Percentiles rank a stretch among this genome's conserved stretches.
Conservation (phyloP, 2,888 invertebrate species). For the Serrognathus titanus region DNA sequence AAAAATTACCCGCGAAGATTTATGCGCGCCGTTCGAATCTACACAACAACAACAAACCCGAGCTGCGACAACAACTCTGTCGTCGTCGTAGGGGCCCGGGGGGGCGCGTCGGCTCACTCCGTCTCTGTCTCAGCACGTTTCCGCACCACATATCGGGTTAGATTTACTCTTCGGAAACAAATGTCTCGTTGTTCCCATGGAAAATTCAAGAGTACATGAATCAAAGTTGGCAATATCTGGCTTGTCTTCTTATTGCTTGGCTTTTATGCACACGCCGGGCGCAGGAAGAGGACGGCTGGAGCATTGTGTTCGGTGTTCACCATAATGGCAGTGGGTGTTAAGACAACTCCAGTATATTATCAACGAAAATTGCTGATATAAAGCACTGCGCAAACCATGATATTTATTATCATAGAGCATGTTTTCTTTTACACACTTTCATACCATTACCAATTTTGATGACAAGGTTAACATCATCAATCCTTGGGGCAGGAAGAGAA, state of each 20-base stretch:
- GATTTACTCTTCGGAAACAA: background rate
- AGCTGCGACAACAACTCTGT: too few species aligned
- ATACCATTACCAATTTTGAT: too few species aligned
- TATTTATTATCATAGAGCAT: background rate
- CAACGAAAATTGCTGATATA: conserved; percentile 1
- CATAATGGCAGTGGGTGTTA: background rate
- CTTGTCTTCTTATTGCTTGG: background rate
- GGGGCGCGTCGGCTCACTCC: too few species aligned
- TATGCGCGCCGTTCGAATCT: conserved; percentile 25
- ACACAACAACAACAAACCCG: conserved; percentile 8
- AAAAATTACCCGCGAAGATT: conserved; percentile 23
- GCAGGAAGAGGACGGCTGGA: background rate
- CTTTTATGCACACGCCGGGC: background rate
- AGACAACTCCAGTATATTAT: conserved; percentile 2
- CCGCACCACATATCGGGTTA: too few species aligned
- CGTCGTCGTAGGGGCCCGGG: too few species aligned
- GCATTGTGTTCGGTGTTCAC: background rate
- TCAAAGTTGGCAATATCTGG: conserved; percentile 2
- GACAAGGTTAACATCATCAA: too few species aligned
- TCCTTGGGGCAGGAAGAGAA: too few species aligned
- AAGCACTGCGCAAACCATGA: background rate
- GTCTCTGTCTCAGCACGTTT: too few species aligned
- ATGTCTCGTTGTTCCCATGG: background rate
- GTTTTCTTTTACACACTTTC: too few species aligned
- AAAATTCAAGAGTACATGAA: conserved; percentile 2